These are phyloP conservation scores for Drosophila tripunctata DNA, from an alignment of 2,888 invertebrate species.

Conservation along the genomic window DNA sequence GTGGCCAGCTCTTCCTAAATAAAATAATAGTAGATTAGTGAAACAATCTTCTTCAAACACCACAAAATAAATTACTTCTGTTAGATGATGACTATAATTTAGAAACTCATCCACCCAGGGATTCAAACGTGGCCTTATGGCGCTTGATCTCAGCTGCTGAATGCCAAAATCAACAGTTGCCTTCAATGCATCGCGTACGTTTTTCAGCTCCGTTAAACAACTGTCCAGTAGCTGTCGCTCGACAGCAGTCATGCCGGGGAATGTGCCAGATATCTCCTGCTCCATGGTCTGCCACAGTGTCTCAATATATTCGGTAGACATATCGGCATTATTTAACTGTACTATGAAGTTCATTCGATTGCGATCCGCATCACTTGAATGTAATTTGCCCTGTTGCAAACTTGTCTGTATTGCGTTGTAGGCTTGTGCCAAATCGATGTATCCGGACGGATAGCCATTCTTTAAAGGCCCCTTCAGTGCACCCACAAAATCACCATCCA, in stretches of 20 bases:
- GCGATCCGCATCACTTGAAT: slow-evolving; percentile 91
- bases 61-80: slow-evolving; percentile 87
- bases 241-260: slow-evolving; percentile 86
- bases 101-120: slow-evolving; percentile 93
- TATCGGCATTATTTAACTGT: slow-evolving; percentile 93
- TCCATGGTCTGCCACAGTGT: slow-evolving; percentile 92
- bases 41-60: background rate
- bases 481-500: slow-evolving; percentile 93
- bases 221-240: slow-evolving; percentile 90
- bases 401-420: slow-evolving; percentile 92
- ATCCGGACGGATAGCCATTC: slow-evolving; percentile 90
- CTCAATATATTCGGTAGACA: slow-evolving; percentile 95
- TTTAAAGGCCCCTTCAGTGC: slow-evolving; percentile 90
- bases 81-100: slow-evolving; percentile 90
- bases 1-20: slow-evolving; percentile 91
- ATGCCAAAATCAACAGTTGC: slow-evolving; percentile 91
- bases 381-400: slow-evolving; percentile 91
- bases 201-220: slow-evolving; percentile 86
- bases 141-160: slow-evolving; percentile 90
- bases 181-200: slow-evolving; percentile 84
- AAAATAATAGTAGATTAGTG: background rate
- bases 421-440: slow-evolving; percentile 91
- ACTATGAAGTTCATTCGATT: slow-evolving; percentile 91
- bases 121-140: slow-evolving; percentile 92
- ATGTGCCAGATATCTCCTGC: slow-evolving; percentile 88